These are phyloP conservation scores for Phalacrocorax brasilianus DNA, from an alignment of 2,113 vertebrate species.

Conservation along the genomic window DNA sequence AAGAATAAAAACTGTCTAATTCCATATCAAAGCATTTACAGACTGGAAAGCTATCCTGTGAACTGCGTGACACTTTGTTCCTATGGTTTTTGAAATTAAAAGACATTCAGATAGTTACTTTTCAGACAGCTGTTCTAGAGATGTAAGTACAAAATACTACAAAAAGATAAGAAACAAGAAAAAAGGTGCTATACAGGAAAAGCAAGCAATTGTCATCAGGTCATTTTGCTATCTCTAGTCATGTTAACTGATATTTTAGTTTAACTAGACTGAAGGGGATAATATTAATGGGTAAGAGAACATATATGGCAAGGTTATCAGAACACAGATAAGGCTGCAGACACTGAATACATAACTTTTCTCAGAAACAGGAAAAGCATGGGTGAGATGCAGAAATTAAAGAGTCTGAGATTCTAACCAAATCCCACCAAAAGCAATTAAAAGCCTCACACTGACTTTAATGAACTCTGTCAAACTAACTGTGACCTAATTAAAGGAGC, in stretches of 20 bases:
- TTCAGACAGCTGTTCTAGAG: not conserved
- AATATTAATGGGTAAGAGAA: not conserved
- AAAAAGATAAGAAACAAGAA: not conserved
- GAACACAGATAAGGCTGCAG: not conserved
- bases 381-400: not conserved
- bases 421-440: not conserved
- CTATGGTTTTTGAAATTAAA: not conserved
- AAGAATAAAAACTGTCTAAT: not conserved
- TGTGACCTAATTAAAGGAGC: not conserved
- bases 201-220: not conserved
- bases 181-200: not conserved
- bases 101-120: not conserved
- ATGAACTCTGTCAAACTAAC: not conserved
- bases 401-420: not conserved
- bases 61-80: not conserved
- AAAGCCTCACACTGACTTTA: not conserved
- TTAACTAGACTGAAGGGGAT: not conserved
- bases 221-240: not conserved
- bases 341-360: not conserved
- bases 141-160: not conserved
- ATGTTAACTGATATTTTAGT: not conserved
- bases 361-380: not conserved
- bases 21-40: not conserved
- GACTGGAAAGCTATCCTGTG: not conserved
- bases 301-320: not conserved